Evolutionary conservation across 2,113 vertebrate species (phyloP).

Genomic region (Misgurnus anguillicaudatus): DNA sequence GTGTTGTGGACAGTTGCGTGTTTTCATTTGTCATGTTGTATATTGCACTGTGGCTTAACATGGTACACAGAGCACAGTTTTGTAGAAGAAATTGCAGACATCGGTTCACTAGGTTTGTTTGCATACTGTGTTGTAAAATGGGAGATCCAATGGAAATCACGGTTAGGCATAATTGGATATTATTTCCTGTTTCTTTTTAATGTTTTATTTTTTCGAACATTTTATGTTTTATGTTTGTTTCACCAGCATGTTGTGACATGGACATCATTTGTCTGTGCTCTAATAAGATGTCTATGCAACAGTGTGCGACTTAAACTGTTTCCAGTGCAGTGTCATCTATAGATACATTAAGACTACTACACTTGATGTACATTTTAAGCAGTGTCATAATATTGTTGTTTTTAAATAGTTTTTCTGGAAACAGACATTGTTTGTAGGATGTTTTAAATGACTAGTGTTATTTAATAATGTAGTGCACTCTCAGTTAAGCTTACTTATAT

Average conservation of each 20-base stretch:
- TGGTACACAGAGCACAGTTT: not conserved
- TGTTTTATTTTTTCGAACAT: not conserved
- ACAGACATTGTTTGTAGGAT: not conserved
- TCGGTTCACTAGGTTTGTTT: not conserved
- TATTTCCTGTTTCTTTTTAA: not conserved
- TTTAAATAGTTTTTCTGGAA: not conserved
- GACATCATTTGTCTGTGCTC: slow-evolving; percentile 3
- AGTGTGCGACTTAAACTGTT: slow-evolving; percentile 23
- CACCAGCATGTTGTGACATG: not conserved
- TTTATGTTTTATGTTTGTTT: not conserved
- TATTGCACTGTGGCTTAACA: slow-evolving; percentile 26
- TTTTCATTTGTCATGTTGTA: not conserved
- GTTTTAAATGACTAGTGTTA: not conserved
- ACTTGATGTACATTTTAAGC: slow-evolving; percentile 1
- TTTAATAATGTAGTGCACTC: not conserved
- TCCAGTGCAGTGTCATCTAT: not conserved
- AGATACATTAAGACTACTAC: not conserved
- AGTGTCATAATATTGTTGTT: not conserved
- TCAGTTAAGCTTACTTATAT: no score
- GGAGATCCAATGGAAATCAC: not conserved
- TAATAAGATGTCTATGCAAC: slow-evolving; percentile 40
- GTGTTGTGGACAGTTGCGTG: slow-evolving; percentile 26
- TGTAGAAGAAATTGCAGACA: slow-evolving; percentile 1
- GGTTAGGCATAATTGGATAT: not conserved
- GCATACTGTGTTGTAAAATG: no score